Evolutionary conservation across 2,113 vertebrate species (phyloP).

Genomic region (Perca schrenkii): DNA sequence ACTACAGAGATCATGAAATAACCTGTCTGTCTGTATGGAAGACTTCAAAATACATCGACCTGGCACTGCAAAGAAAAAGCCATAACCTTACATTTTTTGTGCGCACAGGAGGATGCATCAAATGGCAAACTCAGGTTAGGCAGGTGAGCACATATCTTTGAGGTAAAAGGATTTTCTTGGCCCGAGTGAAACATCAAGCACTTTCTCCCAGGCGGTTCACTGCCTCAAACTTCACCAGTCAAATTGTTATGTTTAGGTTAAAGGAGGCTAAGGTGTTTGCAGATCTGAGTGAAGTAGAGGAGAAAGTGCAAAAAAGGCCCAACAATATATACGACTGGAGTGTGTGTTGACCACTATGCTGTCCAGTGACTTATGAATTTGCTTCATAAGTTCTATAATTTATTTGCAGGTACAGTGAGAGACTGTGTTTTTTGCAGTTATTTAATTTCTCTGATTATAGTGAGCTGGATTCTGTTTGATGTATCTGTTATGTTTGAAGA

Average conservation of each 20-base stretch:
- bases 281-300: constrained; percentile 6
- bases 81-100: constrained; percentile 29
- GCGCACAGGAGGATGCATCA: constrained; percentile 32
- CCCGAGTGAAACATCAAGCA: constrained; percentile 46
- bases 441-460: neutral
- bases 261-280: constrained; percentile 1
- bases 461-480: neutral
- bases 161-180: constrained; percentile 46
- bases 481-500: neutral
- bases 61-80: constrained; percentile 1
- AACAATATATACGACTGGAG: neutral
- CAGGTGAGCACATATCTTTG: constrained; percentile 22
- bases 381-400: neutral
- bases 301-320: neutral
- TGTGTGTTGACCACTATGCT: neutral
- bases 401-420: too few relatives aligned
- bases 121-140: constrained; percentile 37
- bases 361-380: neutral
- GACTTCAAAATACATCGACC: neutral
- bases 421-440: neutral
- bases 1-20: neutral
- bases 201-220: constrained; percentile 13
- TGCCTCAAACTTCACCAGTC: constrained; percentile 25
- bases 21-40: neutral
- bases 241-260: constrained; percentile 40